phyloP scores from a whole-genome alignment of 2,113 vertebrate species.

The Acrocephalus arundinaceus region DNA sequence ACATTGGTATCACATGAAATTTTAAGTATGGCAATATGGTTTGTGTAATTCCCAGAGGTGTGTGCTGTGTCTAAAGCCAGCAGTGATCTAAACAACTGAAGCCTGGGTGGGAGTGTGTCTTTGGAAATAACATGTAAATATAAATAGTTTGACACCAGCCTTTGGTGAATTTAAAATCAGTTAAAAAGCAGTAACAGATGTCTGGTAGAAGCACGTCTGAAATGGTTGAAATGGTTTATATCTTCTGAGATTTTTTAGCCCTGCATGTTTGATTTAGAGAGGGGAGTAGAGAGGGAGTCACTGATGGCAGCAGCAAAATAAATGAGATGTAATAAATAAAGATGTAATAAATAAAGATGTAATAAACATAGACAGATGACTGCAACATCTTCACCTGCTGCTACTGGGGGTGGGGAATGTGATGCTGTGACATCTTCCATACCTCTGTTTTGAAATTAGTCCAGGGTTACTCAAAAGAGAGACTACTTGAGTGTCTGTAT shows the following conservation, averaged over 20 bases:
- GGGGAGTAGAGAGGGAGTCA: background rate
- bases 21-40: slow-evolving; percentile 10
- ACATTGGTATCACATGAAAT: background rate
- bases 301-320: background rate
- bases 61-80: background rate
- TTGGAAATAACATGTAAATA: background rate
- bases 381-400: background rate
- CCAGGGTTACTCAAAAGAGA: background rate
- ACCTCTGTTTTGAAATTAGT: background rate
- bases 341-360: background rate
- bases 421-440: background rate
- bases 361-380: background rate
- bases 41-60: slow-evolving; percentile 31
- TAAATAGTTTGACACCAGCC: background rate
- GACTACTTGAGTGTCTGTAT: background rate
- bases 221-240: background rate
- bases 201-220: background rate
- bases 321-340: background rate
- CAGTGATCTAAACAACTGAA: background rate
- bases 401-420: background rate
- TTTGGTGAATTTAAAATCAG: slow-evolving; percentile 27
- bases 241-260: background rate
- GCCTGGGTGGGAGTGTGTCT: background rate
- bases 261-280: background rate
- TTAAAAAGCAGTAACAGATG: background rate